Evolutionary conservation across 53 echinoderm and acorn worm genomes (phyloP), one percentile per base, ranked within the genome.

Genomic region (Holothuria scabra): DNA sequence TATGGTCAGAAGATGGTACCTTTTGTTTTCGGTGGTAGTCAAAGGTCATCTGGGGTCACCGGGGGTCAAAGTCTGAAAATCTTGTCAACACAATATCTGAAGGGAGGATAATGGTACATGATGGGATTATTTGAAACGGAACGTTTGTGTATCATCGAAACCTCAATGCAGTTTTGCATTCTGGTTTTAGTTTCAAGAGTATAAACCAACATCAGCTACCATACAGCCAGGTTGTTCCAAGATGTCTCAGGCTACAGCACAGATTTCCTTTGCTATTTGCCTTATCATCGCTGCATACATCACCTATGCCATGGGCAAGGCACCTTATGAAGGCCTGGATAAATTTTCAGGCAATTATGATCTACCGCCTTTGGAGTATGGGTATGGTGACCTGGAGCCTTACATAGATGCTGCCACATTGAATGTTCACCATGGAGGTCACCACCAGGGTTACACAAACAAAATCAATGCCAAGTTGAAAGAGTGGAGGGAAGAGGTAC

Each of bases 391-490:
- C 66, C 66, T 92, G 29, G 92, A 89, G 38, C 92, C 92, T 24
- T 92, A 86, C 41, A 82, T 92, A 22, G 92, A 92, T 63, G 82
- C 65, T 28, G 89, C 81, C 10, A 92, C 92, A 20, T 34, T 92
- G 14, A 74, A 72, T 21, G 89, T 89, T 19, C 92, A 92, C 60
- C 89, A 92, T 49, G 32, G 64, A 19, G 92, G 92, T 25, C 92
- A 92, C 24, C 89, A 89, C 23, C 76, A 66, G 48, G 89, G 89
- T 8, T 92, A 92, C 62, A 89, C 86, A 67, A 85, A 58, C 16
- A 78, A 78, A 57, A 78, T 78, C 13, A 78, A 78, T 58, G 46
- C 58, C 82, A 92, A 78, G 46, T 83, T 52, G 86, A 83, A 76
- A 76, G 65, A 63, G 89, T 74, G 46, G 91, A 79, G 74, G 26